Conservation (phyloP, 2,797 vertebrate genomes). For the Numenius phaeopus region DNA sequence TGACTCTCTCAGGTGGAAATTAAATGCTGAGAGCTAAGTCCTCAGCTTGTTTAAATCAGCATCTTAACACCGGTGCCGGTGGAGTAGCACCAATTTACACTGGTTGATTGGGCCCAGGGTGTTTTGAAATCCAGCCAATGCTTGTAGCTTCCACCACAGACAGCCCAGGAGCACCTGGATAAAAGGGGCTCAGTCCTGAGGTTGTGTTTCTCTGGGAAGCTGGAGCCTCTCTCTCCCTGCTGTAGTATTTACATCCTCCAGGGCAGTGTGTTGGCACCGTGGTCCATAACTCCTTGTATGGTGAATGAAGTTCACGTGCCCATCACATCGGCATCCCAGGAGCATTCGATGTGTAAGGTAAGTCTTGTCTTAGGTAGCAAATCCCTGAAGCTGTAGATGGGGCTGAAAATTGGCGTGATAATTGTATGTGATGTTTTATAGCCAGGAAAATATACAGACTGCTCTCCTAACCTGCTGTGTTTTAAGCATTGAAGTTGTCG, state of each 20-base stretch:
- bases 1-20: background rate
- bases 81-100: background rate
- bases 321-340: background rate
- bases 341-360: background rate
- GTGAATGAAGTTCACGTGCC: background rate
- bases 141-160: background rate
- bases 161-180: background rate
- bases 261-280: fast-evolving
- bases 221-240: background rate
- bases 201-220: fast-evolving
- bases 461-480: background rate
- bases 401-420: background rate
- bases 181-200: background rate
- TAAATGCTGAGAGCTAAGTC: background rate
- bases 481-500: background rate
- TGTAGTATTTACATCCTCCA: fast-evolving
- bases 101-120: background rate
- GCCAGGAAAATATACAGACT: background rate
- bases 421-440: background rate
- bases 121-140: background rate
- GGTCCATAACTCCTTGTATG: fast-evolving
- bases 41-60: background rate
- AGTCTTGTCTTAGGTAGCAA: background rate
- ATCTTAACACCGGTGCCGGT: background rate
- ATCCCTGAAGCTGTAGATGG: too few relatives aligned